phyloP scores from a whole-genome alignment of 2,888 invertebrate species.

The Physocephala rufipes region DNA sequence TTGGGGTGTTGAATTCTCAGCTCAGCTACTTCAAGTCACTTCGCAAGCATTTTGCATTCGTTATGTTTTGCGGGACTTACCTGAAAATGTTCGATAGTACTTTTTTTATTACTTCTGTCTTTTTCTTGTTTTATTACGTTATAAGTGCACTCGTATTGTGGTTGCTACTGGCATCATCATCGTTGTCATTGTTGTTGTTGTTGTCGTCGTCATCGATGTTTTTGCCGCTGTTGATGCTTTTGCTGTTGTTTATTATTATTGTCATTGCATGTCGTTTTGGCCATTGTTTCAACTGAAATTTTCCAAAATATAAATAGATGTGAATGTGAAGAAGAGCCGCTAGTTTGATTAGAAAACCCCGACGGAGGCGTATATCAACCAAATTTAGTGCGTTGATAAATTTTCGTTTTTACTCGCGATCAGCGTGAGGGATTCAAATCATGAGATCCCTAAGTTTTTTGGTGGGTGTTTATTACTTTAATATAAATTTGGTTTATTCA shows the following conservation, averaged over 20 bases:
- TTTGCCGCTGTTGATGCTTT: slow-evolving; percentile 9
- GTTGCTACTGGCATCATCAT: too few relatives aligned
- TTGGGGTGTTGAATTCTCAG: slow-evolving; percentile 26
- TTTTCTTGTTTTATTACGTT: too few relatives aligned
- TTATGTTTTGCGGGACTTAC: slow-evolving; percentile 23
- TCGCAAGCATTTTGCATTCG: slow-evolving; percentile 11
- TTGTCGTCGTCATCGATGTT: slow-evolving; percentile 14
- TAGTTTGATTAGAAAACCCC: slow-evolving; percentile 66
- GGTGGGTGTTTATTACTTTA: slow-evolving; percentile 59
- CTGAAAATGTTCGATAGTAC: too few relatives aligned
- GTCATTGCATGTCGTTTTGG: slow-evolving; percentile 5
- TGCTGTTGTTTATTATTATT: slow-evolving; percentile 10
- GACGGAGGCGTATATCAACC: slow-evolving; percentile 59
- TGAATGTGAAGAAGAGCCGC: slow-evolving; percentile 61
- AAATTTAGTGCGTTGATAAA: slow-evolving; percentile 54
- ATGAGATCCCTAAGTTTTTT: slow-evolving; percentile 66
- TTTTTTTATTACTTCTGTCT: not conserved
- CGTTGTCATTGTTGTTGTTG: slow-evolving; percentile 14
- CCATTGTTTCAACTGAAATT: slow-evolving; percentile 39
- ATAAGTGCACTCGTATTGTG: too few relatives aligned
- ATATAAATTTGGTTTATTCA: not conserved
- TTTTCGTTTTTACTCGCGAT: slow-evolving; percentile 58
- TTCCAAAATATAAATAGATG: slow-evolving; percentile 66
- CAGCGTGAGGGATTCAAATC: slow-evolving; percentile 60
- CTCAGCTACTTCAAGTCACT: not conserved